Evolutionary conservation across 2,797 vertebrate species (phyloP), one percentile per base, ranked within the genome.

Genomic region (Silurus lanzhouensis): DNA sequence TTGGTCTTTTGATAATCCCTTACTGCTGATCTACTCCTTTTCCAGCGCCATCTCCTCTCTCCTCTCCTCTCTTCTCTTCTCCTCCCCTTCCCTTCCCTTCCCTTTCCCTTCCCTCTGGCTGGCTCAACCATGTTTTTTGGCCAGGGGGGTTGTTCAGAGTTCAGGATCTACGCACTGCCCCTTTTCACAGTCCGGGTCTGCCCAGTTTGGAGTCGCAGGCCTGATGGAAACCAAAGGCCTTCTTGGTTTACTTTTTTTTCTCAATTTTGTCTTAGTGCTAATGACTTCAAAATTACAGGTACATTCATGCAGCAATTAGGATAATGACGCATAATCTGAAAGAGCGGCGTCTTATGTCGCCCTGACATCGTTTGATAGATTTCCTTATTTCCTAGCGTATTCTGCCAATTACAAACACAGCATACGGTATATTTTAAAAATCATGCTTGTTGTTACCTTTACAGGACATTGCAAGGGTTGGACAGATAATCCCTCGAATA

Each of bases 61-160:
- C 83, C 77, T 84, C 86, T 60, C 70, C 22, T 89, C 48, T 84
- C 83, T 72, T 82, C 57, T 66, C 67, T 79, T 38, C 89, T 93
- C 92, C 3, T 31, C 31, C 3, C 91, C 91, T 92, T 91, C 74
- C 84, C 84, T 72, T 83, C 77, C 64, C 83, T 82, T 81, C 83
- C 85, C 83, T 71, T 84, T 83, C 71, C 81, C 38, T 89, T 93
- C 92, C 91, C 91, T 92, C 91, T 92, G 93, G 92, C 92, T 91
- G 91, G 91, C 88, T 93, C 87, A 84, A 90, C 87, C 90, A 88
- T 89, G 91, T 90, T 93, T 90, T 90, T 92, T 91, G 92, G 92
- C 91, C 87, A 66, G 58, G 88, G 92, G 92, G 94, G 94, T 95
- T 95, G 94, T 88, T 75, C 81, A 94, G 93, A 95, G 94, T 95